A percentile compares a stretch with the other conserved stretches of the same genome.
Evolutionary conservation across 2,113 vertebrate genomes (phyloP).

Genomic region (Coturnix japonica): DNA sequence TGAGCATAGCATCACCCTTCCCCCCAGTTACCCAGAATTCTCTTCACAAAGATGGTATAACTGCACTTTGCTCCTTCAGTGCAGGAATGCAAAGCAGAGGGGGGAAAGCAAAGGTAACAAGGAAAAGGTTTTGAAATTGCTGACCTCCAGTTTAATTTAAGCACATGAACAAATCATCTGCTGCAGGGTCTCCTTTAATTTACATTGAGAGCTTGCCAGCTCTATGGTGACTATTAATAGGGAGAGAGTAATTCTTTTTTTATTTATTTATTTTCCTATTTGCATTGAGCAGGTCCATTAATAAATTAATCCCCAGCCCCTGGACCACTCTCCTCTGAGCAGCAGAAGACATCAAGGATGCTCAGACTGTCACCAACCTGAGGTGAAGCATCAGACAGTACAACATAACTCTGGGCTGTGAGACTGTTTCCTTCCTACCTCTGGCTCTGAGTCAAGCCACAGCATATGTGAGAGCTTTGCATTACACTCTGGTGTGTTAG

Average conservation of each 20-base stretch:
- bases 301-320: neutral
- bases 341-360: neutral
- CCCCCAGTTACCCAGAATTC: neutral
- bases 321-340: neutral
- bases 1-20: neutral
- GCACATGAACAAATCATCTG: neutral
- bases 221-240: neutral
- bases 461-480: neutral
- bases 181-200: neutral
- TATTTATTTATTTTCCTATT: neutral
- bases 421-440: neutral
- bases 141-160: conserved; percentile 15
- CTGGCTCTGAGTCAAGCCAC: neutral
- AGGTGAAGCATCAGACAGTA: neutral
- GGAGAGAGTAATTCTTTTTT: neutral
- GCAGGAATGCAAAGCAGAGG: neutral
- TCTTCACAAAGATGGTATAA: neutral
- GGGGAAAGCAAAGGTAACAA: neutral
- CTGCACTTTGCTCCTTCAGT: neutral
- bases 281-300: neutral
- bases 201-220: neutral
- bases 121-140: neutral
- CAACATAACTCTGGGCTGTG: neutral
- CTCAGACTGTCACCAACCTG: neutral
- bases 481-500: neutral